These are phyloP conservation scores for Phasia obesa DNA, from an alignment of 2,888 invertebrate species.

Conservation along the genomic window DNA sequence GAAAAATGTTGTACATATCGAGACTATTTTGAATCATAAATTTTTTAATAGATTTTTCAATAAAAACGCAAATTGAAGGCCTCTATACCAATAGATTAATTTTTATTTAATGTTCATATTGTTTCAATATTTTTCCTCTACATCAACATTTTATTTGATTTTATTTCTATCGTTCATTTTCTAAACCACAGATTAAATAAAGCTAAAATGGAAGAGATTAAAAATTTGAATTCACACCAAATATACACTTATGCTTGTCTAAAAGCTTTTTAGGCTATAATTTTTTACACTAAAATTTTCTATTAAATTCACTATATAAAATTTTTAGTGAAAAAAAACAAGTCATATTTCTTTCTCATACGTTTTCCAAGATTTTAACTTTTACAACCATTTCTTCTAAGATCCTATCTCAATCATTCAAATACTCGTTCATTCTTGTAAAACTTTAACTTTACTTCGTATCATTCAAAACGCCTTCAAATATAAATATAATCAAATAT, in stretches of 20 bases:
- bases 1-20: no score
- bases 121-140: conserved; percentile 28
- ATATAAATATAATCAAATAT: no score
- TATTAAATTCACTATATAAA: no score
- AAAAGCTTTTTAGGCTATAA: no score
- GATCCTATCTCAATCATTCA: not conserved
- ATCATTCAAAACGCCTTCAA: not conserved
- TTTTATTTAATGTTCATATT: conserved; percentile 28
- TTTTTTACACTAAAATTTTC: no score
- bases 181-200: not conserved
- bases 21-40: no score
- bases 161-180: not conserved
- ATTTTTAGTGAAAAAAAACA: no score
- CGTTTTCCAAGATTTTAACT: not conserved
- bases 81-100: no score
- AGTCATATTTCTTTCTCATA: not conserved
- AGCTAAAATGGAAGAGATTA: not conserved
- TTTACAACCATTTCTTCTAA: not conserved
- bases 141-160: not conserved
- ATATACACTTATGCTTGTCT: no score
- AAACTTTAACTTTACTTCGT: not conserved
- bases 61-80: no score
- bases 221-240: no score
- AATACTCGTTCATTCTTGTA: not conserved
- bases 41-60: no score